A percentile compares a stretch with the other conserved stretches of the same genome.
These are phyloP conservation scores for Brachirus orientalis DNA, from an alignment of 2,113 vertebrate species.

Conservation along the genomic window DNA sequence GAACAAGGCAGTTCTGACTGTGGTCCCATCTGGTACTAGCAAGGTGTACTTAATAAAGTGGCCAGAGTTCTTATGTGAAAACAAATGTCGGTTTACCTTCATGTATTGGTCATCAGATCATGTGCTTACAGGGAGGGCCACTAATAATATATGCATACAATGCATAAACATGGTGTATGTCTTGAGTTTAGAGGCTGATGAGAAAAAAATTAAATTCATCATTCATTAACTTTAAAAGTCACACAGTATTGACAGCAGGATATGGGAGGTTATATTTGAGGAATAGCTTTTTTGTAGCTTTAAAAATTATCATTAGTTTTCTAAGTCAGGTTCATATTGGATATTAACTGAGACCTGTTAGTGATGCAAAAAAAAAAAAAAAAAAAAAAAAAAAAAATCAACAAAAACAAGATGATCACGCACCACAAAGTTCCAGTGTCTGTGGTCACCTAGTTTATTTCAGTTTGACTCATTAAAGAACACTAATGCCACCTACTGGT, in stretches of 20 bases:
- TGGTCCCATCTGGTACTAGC: too few species aligned
- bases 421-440: neutral
- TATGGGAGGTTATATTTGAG: neutral
- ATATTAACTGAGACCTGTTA: neutral
- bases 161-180: neutral
- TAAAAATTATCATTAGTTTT: neutral
- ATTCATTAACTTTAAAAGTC: neutral
- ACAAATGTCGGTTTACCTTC: neutral
- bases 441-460: neutral
- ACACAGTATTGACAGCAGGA: too few species aligned
- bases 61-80: too few species aligned
- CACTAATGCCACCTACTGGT: constrained; percentile 80
- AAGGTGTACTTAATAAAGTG: neutral
- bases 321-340: neutral
- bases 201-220: neutral
- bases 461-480: constrained; percentile 29
- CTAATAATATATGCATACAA: neutral
- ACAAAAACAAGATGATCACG: too few species aligned
- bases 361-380: neutral
- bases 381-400: too few species aligned
- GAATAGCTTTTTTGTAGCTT: neutral
- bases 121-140: too few species aligned
- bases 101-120: neutral
- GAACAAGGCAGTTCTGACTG: too few species aligned
- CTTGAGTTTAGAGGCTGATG: too few species aligned